Percentiles rank a stretch among this genome's conserved stretches.
Evolutionary conservation across 2,888 invertebrate species (phyloP).

Genomic region (Dolichomitus sp.): DNA sequence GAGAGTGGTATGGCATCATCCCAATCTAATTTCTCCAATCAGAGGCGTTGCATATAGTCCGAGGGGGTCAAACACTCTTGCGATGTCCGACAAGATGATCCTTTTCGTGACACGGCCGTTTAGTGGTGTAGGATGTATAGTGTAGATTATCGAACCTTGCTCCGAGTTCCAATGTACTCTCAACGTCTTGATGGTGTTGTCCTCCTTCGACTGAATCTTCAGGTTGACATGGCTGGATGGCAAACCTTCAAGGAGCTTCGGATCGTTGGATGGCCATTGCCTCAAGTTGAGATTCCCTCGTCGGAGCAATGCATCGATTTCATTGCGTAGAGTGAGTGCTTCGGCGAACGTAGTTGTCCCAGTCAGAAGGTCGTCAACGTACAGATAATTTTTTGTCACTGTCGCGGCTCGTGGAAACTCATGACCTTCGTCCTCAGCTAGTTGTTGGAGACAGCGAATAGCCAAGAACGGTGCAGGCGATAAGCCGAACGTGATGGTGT

Average conservation of each 20-base stretch:
- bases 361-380: slow-evolving; percentile 52
- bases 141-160: slow-evolving; percentile 52
- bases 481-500: too few relatives aligned
- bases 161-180: too few relatives aligned
- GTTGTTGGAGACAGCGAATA: slow-evolving; percentile 45
- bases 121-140: slow-evolving; percentile 17
- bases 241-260: slow-evolving; percentile 38
- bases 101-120: too few relatives aligned
- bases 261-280: slow-evolving; percentile 53
- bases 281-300: slow-evolving; percentile 30
- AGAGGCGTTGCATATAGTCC: slow-evolving; percentile 48
- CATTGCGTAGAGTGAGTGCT: slow-evolving; percentile 20
- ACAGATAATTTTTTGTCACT: slow-evolving; percentile 33
- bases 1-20: slow-evolving; percentile 31
- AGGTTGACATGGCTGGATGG: slow-evolving; percentile 17
- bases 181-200: too few relatives aligned
- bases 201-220: slow-evolving; percentile 21
- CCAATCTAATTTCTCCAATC: slow-evolving; percentile 37
- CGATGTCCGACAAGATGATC: slow-evolving; percentile 48
- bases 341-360: slow-evolving; percentile 41
- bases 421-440: too few relatives aligned
- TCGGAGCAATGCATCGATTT: slow-evolving; percentile 24
- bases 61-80: slow-evolving; percentile 47
- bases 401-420: slow-evolving; percentile 33
- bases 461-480: slow-evolving; percentile 59